Evolutionary conservation across 2,113 vertebrate species (phyloP).

Genomic region (Xyliphius kryptos): DNA sequence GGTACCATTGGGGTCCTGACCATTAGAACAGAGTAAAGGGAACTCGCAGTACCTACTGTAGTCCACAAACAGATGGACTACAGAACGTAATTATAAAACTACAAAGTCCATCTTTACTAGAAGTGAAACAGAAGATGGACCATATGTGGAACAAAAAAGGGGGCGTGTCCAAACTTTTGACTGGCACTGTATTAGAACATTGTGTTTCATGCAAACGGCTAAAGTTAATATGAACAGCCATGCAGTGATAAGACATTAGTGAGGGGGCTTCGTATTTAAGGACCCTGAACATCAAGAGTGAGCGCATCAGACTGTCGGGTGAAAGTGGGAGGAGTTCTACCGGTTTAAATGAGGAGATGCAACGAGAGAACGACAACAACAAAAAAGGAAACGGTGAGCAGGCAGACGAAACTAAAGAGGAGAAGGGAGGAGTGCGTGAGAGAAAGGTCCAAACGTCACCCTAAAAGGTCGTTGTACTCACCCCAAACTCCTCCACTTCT

Average conservation of each 20-base stretch:
- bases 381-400: conserved; percentile 30
- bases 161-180: conserved; percentile 19
- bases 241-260: not conserved
- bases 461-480: conserved; percentile 76
- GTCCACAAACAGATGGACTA: too few species aligned
- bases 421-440: conserved; percentile 56
- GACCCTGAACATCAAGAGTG: conserved; percentile 55
- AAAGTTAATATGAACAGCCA: conserved; percentile 7
- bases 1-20: too few species aligned
- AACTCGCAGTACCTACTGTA: too few species aligned
- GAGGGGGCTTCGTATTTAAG: conserved; percentile 10
- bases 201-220: not conserved
- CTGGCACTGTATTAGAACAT: conserved; percentile 23
- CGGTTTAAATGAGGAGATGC: conserved; percentile 49
- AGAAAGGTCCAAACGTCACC: conserved; percentile 48
- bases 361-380: too few species aligned
- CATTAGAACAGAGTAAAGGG: too few species aligned
- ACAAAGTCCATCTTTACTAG: too few species aligned
- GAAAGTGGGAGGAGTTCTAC: conserved; percentile 52
- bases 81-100: too few species aligned
- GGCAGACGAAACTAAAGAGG: conserved; percentile 53
- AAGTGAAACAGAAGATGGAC: too few species aligned
- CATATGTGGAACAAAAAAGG: not conserved
- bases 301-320: conserved; percentile 52
- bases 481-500: conserved; percentile 99